phyloP scores from a whole-genome alignment of 2,797 vertebrate species.

The Hapalemur alaotrensis region DNA sequence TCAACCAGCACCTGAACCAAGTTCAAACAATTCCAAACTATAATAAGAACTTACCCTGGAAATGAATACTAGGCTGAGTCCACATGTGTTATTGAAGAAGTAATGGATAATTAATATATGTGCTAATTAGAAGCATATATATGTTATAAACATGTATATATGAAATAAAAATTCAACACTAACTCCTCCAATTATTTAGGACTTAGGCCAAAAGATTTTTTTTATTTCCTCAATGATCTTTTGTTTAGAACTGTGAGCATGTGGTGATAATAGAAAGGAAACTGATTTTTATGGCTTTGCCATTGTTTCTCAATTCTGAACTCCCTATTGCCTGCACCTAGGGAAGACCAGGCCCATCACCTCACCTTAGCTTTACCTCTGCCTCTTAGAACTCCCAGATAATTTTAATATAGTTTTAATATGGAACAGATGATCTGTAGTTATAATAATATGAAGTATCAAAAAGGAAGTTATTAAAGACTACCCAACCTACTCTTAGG shows the following conservation, averaged over 20 bases:
- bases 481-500: not conserved
- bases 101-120: not conserved
- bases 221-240: not conserved
- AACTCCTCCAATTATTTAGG: conserved; percentile 26
- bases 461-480: not conserved
- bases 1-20: not conserved
- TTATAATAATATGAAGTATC: not conserved
- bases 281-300: not conserved
- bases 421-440: not conserved
- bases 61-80: not conserved
- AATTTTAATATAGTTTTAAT: not conserved
- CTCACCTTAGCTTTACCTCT: not conserved
- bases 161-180: not conserved
- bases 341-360: not conserved
- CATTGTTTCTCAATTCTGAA: not conserved
- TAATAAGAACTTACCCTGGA: not conserved
- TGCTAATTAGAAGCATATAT: not conserved
- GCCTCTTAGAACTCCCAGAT: not conserved
- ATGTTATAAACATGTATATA: not conserved
- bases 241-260: not conserved
- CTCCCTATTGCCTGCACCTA: not conserved
- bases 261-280: not conserved
- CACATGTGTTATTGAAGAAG: not conserved
- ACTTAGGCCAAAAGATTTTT: not conserved
- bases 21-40: not conserved